Evolutionary conservation across 2,888 invertebrate genomes (phyloP).

Genomic region (Pollenia labialis): DNA sequence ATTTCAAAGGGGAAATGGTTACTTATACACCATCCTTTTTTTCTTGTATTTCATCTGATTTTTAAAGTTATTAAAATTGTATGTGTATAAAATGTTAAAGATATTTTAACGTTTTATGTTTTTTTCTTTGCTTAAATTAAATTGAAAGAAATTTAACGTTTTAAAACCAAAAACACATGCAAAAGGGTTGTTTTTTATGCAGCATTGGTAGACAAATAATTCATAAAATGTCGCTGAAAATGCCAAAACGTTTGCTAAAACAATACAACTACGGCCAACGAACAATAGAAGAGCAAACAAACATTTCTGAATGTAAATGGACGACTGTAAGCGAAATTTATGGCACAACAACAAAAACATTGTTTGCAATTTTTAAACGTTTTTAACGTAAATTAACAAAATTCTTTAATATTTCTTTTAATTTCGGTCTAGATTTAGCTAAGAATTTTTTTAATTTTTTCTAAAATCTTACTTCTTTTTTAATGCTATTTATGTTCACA

Average conservation of each 20-base stretch:
- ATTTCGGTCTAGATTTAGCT: no score
- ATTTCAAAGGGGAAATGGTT: constrained; percentile 2
- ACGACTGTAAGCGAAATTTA: constrained; percentile 54
- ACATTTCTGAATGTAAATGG: constrained; percentile 51
- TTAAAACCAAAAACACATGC: neutral
- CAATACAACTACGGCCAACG: neutral
- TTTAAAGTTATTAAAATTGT: constrained; percentile 64
- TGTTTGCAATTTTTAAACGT: constrained; percentile 32
- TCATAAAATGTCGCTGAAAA: constrained; percentile 72
- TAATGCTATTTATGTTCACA: no score
- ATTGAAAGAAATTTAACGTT: constrained; percentile 31
- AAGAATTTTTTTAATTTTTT: no score
- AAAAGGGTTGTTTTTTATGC: constrained; percentile 63
- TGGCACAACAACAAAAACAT: constrained; percentile 52
- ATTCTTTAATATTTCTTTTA: neutral
- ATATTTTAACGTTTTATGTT: constrained; percentile 3
- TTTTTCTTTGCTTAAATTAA: neutral
- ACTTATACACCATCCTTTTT: constrained; percentile 3
- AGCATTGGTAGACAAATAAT: constrained; percentile 71
- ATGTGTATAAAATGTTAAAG: constrained; percentile 26
- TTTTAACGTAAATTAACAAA: constrained; percentile 18
- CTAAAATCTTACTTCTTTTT: no score
- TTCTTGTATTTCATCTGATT: constrained; percentile 9
- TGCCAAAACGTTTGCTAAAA: constrained; percentile 65
- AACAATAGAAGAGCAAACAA: constrained; percentile 52